phyloP scores from a whole-genome alignment of 2,797 vertebrate species.

The Myiotriccus ornatus region DNA sequence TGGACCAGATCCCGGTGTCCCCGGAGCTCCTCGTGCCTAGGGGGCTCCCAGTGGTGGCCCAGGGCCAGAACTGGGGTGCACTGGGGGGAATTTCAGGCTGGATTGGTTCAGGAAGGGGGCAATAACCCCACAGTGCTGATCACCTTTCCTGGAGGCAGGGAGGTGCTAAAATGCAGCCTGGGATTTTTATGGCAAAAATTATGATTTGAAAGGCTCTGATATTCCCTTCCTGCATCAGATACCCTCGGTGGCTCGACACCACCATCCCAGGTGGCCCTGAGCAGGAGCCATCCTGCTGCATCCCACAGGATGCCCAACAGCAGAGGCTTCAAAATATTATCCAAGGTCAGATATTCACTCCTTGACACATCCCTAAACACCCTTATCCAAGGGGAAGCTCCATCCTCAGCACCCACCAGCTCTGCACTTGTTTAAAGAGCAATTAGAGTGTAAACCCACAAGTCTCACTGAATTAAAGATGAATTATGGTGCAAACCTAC shows the following conservation, averaged over 20 bases:
- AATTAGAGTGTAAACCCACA: neutral
- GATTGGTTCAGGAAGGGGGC: neutral
- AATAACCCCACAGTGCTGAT: neutral
- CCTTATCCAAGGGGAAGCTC: neutral
- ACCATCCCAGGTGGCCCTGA: fast-evolving
- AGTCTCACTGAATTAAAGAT: neutral
- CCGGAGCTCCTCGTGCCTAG: neutral
- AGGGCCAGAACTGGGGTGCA: neutral
- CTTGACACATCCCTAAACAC: no score
- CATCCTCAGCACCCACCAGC: neutral
- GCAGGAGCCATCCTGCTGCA: neutral
- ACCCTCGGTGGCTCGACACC: fast-evolving
- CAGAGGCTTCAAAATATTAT: neutral
- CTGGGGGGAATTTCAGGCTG: neutral
- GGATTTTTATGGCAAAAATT: neutral
- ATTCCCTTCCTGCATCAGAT: neutral
- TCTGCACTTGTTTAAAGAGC: neutral
- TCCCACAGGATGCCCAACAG: neutral
- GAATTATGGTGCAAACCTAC: neutral
- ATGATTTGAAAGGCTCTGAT: neutral
- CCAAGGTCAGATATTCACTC: neutral
- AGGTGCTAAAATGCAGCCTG: neutral
- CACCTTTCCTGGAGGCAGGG: fast-evolving
- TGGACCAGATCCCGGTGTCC: neutral
- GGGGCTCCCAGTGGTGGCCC: neutral